Evolutionary conservation across 1,140 invertebrate species (phyloP), one percentile per base, ranked within the genome.

Genomic region (Pinna nobilis): DNA sequence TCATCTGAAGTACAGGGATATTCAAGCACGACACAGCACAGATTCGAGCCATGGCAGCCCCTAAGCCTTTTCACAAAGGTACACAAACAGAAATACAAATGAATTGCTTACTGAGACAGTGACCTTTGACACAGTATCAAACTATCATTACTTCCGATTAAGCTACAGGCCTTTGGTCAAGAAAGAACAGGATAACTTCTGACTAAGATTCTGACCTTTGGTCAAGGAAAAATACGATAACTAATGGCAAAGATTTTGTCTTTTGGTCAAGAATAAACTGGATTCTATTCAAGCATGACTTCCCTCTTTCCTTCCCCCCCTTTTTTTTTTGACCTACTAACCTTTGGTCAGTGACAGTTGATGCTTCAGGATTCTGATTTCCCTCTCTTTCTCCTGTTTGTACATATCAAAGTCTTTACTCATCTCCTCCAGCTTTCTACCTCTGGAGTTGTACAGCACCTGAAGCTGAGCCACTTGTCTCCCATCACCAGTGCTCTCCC

Each of bases 401-500:
- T 78, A 55, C 0, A 63, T 33, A 3, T 87, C 81, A 23, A 85
- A 76, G 30, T 88, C 78, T 3, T 73, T 37, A 5, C 71, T 79
- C 15, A 88, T 68, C 63, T 89, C 84, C 59, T 88, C 85, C 11
- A 89, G 68, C 63, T 85, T 78, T 30, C 84, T 72, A 18, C 86
- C 85, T 32, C 86, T 61, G 1, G 87, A 84, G 55, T 82, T 76
- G 72, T 88, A 88, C 35, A 89, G 68, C 13, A 87, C 84, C 72
- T 83, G 77, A 32, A 89, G 66, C 74, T 89, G 87, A 11, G 79
- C 76, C 9, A 79, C 25, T 53, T 81, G 80, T 67, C 77, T 71
- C 25, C 47, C 55, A 1, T 84, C 78, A 20, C 64, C 55, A 53
- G 30, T 53, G 59, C 35, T 7, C 55, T 33, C 0, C 18, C 55